Conservation (phyloP, 2,888 invertebrate species). For the Agriotes lineatus region DNA sequence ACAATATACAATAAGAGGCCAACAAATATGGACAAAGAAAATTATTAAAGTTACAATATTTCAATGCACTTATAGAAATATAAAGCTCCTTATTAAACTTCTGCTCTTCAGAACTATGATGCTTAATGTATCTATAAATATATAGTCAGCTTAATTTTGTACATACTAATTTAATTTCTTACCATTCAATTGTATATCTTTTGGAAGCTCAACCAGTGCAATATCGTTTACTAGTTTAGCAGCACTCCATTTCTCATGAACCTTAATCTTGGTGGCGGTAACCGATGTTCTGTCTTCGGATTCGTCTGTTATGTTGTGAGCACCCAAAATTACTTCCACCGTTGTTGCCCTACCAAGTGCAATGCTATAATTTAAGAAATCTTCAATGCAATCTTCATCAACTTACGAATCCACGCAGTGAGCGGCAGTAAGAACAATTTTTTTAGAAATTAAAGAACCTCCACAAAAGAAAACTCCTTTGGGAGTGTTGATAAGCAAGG, state of each 20-base stretch:
- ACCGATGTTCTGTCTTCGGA: conserved; percentile 50
- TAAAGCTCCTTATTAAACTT: too few species aligned
- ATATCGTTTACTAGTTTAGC: conserved; percentile 61
- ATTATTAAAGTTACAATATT: too few species aligned
- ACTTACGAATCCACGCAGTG: conserved; percentile 64
- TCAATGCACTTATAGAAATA: too few species aligned
- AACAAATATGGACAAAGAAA: too few species aligned
- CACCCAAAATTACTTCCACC: conserved; percentile 51
- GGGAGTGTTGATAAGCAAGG: too few species aligned
- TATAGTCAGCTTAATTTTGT: too few species aligned
- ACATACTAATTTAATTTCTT: too few species aligned
- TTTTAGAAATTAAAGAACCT: conserved; percentile 65
- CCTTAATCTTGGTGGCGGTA: neutral
- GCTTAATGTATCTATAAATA: too few species aligned
- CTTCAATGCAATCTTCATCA: too few species aligned
- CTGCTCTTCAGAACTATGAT: too few species aligned
- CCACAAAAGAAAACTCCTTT: conserved; percentile 65
- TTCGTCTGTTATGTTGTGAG: conserved; percentile 57
- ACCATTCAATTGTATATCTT: conserved; percentile 62
- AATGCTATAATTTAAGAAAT: too few species aligned
- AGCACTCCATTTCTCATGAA: conserved; percentile 44
- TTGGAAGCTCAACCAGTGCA: conserved; percentile 64
- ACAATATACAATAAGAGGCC: too few species aligned
- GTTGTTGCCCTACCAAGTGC: conserved; percentile 43
- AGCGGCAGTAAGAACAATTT: conserved; percentile 69